phyloP scores from a whole-genome alignment of 2,113 vertebrate genomes.

The Balaeniceps rex region DNA sequence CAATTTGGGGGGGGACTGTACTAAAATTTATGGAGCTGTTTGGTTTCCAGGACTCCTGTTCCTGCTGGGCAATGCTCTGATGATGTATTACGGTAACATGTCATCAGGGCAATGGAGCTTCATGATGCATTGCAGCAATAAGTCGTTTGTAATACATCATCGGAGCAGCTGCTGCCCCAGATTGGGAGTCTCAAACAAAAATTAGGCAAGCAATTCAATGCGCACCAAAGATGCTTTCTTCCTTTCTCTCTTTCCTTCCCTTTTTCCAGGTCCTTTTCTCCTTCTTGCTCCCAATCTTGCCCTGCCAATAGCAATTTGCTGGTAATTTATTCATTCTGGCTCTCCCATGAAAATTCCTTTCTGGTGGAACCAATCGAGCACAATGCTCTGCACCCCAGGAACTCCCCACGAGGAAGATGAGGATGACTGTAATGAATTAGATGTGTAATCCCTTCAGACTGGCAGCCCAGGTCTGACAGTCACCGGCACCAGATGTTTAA shows the following conservation, averaged over 20 bases:
- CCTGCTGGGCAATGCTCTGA: slow-evolving; percentile 60
- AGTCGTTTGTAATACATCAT: slow-evolving; percentile 70
- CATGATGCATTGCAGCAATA: slow-evolving; percentile 72
- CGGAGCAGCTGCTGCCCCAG: slow-evolving; percentile 51
- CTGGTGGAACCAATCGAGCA: slow-evolving; percentile 5
- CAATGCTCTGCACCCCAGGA: background rate
- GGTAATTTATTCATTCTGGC: slow-evolving; percentile 21
- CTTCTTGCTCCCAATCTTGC: background rate
- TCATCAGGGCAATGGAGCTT: slow-evolving; percentile 62
- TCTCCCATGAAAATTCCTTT: slow-evolving; percentile 42
- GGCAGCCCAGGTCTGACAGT: background rate
- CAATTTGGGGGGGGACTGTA: background rate
- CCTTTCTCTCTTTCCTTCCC: background rate
- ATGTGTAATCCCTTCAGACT: background rate
- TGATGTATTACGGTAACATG: slow-evolving; percentile 70
- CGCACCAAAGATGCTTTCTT: background rate
- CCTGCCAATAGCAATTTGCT: slow-evolving; percentile 28
- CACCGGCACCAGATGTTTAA: background rate
- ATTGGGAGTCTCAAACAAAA: background rate
- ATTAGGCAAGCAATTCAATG: background rate
- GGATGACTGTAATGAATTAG: background rate
- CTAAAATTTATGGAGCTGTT: slow-evolving; percentile 61
- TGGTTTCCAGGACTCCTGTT: slow-evolving; percentile 65
- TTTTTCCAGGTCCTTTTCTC: slow-evolving; percentile 6
- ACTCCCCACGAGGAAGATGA: background rate